Evolutionary conservation across 2,888 invertebrate species (phyloP), one percentile per base, ranked within the genome.

Genomic region (Lasioglossum morio): DNA sequence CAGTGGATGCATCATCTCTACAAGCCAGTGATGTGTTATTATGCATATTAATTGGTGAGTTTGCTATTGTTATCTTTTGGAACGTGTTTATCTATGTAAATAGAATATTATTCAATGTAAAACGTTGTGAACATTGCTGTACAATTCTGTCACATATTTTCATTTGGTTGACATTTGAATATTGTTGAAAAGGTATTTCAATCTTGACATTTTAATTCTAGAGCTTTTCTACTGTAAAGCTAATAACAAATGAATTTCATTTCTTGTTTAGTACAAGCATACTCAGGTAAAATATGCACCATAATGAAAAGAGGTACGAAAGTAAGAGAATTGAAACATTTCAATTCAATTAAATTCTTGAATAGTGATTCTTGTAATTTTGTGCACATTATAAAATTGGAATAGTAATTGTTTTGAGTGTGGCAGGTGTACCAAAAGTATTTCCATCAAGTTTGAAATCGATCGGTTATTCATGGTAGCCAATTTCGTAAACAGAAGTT

Each of bases 21-120:
- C 93, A 94, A 86, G 94, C 95, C 4, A 88, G 92, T 16, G 95
- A 95, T 79, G 93, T 95, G 75, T 82, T 95, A 66, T 89, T 94
- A 19, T 95, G 94, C 76, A 93, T 95, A 66, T 83, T 95, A n/a
- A 94, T 95, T 80, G 93, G 94, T 94, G 85, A 89, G 87, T 84
- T 43, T 80, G 69, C 30, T 19, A 27, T 12, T 53, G 34, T 14
- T 77, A 12, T 3, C 16, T 23, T 40, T 60, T n/a, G 72, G 23
- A 70, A 79, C 23, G 63, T 53, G 34, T 19, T 30, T 16, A 77
- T 40, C 43, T 3, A 43, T 43, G 4, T 72, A 66, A 73, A 10
- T 5, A 53, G 37, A 53, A 53, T 46, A 72, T 37, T 40, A 43
- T 53, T 75, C 4, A 76, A 63, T 16, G 16, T 57, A 16, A 43